These are phyloP conservation scores for Macrocentrus cingulum DNA, from an alignment of 1,140 invertebrate genomes.

Conservation along the genomic window DNA sequence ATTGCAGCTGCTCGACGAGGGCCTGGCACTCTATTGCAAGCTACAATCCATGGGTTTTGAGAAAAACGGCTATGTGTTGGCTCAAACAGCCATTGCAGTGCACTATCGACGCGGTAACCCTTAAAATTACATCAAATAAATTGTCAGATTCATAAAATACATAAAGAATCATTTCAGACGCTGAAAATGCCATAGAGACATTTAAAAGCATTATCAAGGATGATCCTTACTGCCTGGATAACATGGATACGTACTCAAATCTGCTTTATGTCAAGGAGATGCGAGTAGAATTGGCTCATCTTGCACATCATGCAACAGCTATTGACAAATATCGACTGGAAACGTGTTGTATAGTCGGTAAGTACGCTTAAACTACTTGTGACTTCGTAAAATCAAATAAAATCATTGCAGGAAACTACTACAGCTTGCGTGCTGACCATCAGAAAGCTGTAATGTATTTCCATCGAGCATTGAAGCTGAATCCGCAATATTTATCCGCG, in stretches of 20 bases:
- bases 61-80: conserved; percentile 86
- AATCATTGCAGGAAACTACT: conserved; percentile 83
- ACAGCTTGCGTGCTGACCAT: conserved; percentile 93
- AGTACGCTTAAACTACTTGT: background rate
- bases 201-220: conserved; percentile 79
- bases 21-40: conserved; percentile 77
- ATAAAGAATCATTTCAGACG: conserved; percentile 71
- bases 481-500: conserved; percentile 91
- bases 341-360: conserved; percentile 97
- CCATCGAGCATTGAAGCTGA: conserved; percentile 89
- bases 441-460: conserved; percentile 97
- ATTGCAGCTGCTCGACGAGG: conserved; percentile 87
- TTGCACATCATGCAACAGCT: conserved; percentile 90
- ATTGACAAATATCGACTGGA: conserved; percentile 97
- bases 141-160: no score
- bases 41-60: conserved; percentile 80
- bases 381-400: background rate
- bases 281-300: conserved; percentile 86
- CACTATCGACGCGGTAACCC: conserved; percentile 88
- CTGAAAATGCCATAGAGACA: conserved; percentile 83
- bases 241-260: conserved; percentile 97
- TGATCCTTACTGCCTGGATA: conserved; percentile 92
- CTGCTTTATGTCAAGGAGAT: conserved; percentile 92
- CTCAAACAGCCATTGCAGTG: conserved; percentile 89
- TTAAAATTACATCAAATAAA: no score